phyloP scores from a whole-genome alignment of 2,113 vertebrate species.

The Patagioenas fasciata region DNA sequence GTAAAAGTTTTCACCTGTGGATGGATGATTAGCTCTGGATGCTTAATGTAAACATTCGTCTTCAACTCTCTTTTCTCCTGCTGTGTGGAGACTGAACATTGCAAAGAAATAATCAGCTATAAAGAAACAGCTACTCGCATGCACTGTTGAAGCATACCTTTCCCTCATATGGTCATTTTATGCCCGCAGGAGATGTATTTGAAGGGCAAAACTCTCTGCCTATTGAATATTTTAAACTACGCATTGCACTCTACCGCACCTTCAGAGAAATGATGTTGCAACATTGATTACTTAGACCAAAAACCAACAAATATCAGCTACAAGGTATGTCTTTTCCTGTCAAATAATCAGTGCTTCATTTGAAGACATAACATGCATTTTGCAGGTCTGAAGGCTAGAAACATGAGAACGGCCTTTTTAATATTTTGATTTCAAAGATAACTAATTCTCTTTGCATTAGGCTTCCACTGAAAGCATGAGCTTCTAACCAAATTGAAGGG shows the following conservation, averaged over 20 bases:
- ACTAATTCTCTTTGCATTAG: background rate
- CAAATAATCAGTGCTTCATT: background rate
- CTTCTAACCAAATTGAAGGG: background rate
- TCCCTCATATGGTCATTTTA: constrained; percentile 24
- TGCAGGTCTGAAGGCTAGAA: background rate
- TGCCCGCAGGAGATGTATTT: constrained; percentile 7
- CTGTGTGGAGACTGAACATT: background rate
- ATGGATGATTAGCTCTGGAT: background rate
- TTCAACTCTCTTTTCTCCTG: background rate
- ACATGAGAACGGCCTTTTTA: background rate
- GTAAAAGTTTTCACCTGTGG: constrained; percentile 12
- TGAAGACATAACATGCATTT: constrained; percentile 1
- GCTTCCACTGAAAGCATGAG: background rate
- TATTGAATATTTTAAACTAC: background rate
- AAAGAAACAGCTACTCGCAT: background rate
- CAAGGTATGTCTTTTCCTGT: background rate
- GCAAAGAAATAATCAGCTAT: background rate
- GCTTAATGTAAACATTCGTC: background rate
- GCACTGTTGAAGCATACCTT: background rate
- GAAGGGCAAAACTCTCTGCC: constrained; percentile 6
- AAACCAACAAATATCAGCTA: background rate
- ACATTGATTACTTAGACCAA: background rate
- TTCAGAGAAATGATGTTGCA: constrained; percentile 18
- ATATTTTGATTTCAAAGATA: background rate
- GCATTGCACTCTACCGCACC: background rate